Base-by-base conservation (phyloP, 2,113 vertebrate species). In the Oophaga pumilio region DNA sequence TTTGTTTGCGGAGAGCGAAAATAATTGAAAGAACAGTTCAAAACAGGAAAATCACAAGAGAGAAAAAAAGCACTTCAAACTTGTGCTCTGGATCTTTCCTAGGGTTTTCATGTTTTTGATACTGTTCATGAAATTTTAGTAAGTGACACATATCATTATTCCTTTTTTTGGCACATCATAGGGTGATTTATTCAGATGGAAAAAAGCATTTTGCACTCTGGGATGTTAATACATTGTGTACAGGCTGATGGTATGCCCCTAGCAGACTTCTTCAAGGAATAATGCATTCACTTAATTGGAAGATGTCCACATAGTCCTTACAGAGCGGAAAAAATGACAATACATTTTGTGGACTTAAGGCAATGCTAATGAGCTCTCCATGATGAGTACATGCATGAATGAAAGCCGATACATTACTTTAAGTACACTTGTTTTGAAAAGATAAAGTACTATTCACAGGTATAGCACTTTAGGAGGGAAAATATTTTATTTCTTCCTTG, bases 201-300 rank as follows among this genome's bases (percentile, higher is more conserved):
- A 90, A 43, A 91, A 90, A 87, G 0, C 90, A 89, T 90, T 90
- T 74, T 82, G 69, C 64, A 64, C 76, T 88, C 78, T 82, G 69
- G 76, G 85, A 81, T 86, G 78, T 89, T 90, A 89, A 90, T 92
- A 89, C 89, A 91, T 26, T 57, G 90, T 91, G 87, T 88, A 88
- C 74, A 89, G 87, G 89, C 90, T 90, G 82, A 77, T 81, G 57
- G 69, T 84, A 91, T 89, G 89, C 90, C 88, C 83, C 77, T 82
- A 91, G 90, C 89, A 89, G 89, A 90, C 89, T 73, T 81, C 89
- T 91, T 92, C 90, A 87, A 91, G 91, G 91, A 89, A 91, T 92
- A 93, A 93, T 91, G 91, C 92, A 93, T 91, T 93, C 91, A 89
- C 90, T 82, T 92, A 91, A 92, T 92, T 93, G 91, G 89, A 90